These are phyloP conservation scores for Tokudaia tokunoshimensis DNA, from an alignment of 2,797 vertebrate genomes.

Conservation along the genomic window DNA sequence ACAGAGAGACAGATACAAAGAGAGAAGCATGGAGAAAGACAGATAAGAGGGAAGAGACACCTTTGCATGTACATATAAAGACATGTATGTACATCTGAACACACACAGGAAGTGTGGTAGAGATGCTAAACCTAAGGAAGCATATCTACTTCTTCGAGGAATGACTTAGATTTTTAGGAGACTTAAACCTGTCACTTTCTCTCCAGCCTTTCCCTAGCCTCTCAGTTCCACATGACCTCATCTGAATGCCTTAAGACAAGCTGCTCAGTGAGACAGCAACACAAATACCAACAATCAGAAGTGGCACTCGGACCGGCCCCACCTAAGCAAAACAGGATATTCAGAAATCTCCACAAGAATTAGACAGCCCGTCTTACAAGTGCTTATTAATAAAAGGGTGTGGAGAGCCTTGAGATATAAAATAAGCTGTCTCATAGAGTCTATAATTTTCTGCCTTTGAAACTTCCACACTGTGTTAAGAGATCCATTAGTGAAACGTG, in stretches of 20 bases:
- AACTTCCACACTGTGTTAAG: not conserved
- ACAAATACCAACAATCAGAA: not conserved
- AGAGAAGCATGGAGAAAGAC: not conserved
- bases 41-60: not conserved
- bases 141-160: not conserved
- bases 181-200: slow-evolving; percentile 12
- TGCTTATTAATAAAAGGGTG: slow-evolving; percentile 34
- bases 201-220: not conserved
- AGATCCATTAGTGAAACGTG: not conserved
- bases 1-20: not conserved
- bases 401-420: not conserved
- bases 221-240: not conserved
- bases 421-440: not conserved
- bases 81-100: too few relatives aligned
- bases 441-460: slow-evolving; percentile 40
- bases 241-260: slow-evolving; percentile 30
- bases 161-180: not conserved
- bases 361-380: not conserved
- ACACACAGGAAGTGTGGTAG: not conserved
- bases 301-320: not conserved
- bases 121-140: slow-evolving; percentile 29
- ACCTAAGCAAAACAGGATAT: not conserved
- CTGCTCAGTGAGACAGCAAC: not conserved
- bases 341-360: slow-evolving; percentile 46
- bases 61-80: not conserved